Percentiles rank a stretch among this genome's conserved stretches.
phyloP scores from a whole-genome alignment of 1,140 invertebrate species.

The Drosophila saltans region DNA sequence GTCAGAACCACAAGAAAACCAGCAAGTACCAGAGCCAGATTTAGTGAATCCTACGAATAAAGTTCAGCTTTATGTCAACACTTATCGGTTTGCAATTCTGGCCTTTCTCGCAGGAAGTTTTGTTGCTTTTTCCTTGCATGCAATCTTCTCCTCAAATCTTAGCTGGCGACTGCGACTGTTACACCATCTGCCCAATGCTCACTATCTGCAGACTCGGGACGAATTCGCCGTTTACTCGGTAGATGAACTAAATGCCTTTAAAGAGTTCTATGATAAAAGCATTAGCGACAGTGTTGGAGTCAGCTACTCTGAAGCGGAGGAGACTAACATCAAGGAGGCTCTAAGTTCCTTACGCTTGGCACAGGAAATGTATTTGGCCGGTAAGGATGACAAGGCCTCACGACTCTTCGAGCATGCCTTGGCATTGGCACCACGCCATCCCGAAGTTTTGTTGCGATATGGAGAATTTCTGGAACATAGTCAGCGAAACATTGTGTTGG shows the following conservation, averaged over 20 bases:
- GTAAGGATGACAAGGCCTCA: conserved; percentile 93
- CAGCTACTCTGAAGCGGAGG: conserved; percentile 50
- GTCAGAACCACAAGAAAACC: background rate
- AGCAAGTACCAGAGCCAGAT: background rate
- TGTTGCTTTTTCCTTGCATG: conserved; percentile 53
- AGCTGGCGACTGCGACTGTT: conserved; percentile 48
- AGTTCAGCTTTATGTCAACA: conserved; percentile 2
- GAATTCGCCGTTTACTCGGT: conserved; percentile 76
- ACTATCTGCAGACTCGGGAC: conserved; percentile 73
- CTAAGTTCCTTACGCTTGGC: conserved; percentile 92
- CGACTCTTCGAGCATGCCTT: conserved; percentile 96
- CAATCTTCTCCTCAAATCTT: conserved; percentile 34
- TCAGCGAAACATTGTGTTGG: conserved; percentile 93
- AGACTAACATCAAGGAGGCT: conserved; percentile 87
- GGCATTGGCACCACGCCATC: conserved; percentile 94
- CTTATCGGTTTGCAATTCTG: conserved; percentile 39
- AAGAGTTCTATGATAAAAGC: conserved; percentile 70
- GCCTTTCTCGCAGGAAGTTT: conserved; percentile 64
- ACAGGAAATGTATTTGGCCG: conserved; percentile 90
- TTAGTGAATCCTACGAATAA: background rate
- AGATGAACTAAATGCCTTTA: conserved; percentile 64
- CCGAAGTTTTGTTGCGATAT: conserved; percentile 95
- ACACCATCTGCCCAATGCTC: conserved; percentile 62
- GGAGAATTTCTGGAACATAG: conserved; percentile 96
- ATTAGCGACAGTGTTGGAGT: conserved; percentile 58